Evolutionary conservation across 2,888 invertebrate species (phyloP).

Genomic region (Physocephala rufipes): DNA sequence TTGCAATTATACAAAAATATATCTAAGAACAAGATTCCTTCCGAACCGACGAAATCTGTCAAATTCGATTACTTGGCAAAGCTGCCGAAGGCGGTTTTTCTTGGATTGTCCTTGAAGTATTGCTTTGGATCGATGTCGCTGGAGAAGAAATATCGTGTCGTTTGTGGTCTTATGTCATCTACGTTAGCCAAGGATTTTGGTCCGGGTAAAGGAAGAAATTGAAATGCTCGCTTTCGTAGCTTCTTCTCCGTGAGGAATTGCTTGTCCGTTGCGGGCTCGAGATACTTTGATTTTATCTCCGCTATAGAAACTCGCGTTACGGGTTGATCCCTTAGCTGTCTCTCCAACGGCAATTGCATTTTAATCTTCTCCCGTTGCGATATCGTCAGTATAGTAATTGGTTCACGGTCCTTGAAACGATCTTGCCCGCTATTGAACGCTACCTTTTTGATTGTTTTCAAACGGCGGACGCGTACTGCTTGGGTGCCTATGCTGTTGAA

Average conservation of each 20-base stretch:
- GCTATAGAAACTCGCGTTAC: slow-evolving; percentile 39
- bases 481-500: slow-evolving; percentile 54
- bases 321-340: slow-evolving; percentile 51
- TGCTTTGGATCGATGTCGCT: neutral
- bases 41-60: neutral
- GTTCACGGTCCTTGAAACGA: slow-evolving; percentile 53
- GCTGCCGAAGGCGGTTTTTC: neutral
- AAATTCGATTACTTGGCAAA: neutral
- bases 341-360: slow-evolving; percentile 46
- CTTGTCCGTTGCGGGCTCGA: slow-evolving; percentile 51
- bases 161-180: slow-evolving; percentile 44
- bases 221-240: slow-evolving; percentile 56
- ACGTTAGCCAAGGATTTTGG: slow-evolving; percentile 56
- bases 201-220: slow-evolving; percentile 57
- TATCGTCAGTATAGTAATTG: slow-evolving; percentile 47
- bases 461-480: slow-evolving; percentile 51
- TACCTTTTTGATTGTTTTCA: slow-evolving; percentile 58
- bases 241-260: slow-evolving; percentile 46
- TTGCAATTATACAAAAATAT: no score
- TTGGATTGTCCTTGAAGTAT: neutral
- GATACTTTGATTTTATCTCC: slow-evolving; percentile 46
- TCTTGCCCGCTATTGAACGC: slow-evolving; percentile 59
- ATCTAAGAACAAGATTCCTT: neutral
- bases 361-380: slow-evolving; percentile 50
- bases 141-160: neutral